Conservation (phyloP, 2,113 vertebrate genomes). For the Odontophorus gujanensis region DNA sequence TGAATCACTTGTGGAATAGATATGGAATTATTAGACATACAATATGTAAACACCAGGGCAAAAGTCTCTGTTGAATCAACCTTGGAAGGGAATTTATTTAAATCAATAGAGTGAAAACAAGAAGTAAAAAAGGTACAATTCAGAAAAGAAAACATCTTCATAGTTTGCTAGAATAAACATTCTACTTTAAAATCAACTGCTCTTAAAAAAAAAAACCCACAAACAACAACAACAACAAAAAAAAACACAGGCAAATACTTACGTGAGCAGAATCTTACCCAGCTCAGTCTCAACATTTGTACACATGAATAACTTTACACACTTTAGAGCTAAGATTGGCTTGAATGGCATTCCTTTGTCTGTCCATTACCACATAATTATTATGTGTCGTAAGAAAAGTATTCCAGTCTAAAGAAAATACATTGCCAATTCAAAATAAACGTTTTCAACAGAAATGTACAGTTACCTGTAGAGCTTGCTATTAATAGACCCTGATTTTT, state of each 20-base stretch:
- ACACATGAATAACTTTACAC: constrained; percentile 3
- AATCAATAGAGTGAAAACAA: constrained; percentile 23
- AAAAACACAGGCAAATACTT: neutral
- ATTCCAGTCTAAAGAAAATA: neutral
- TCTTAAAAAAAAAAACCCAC: neutral
- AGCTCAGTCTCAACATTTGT: neutral
- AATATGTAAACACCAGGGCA: constrained; percentile 31
- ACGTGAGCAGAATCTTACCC: neutral
- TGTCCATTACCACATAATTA: neutral
- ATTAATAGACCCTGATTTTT: constrained; percentile 41
- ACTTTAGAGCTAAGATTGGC: neutral
- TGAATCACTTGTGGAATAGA: constrained; percentile 42
- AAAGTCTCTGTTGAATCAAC: constrained; percentile 41
- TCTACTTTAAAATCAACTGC: constrained; percentile 10
- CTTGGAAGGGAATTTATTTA: constrained; percentile 43
- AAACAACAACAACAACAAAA: too few species aligned
- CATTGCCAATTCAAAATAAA: neutral
- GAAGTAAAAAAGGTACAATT: constrained; percentile 5
- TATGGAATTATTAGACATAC: constrained; percentile 50
- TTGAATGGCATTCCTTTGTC: neutral
- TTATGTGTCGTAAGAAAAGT: neutral
- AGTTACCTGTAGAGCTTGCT: neutral
- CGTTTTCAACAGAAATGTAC: neutral
- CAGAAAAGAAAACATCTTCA: neutral
- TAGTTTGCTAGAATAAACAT: constrained; percentile 13